Evolutionary conservation across 2,113 vertebrate genomes (phyloP).

Genomic region (Xiphorhynchus elegans): DNA sequence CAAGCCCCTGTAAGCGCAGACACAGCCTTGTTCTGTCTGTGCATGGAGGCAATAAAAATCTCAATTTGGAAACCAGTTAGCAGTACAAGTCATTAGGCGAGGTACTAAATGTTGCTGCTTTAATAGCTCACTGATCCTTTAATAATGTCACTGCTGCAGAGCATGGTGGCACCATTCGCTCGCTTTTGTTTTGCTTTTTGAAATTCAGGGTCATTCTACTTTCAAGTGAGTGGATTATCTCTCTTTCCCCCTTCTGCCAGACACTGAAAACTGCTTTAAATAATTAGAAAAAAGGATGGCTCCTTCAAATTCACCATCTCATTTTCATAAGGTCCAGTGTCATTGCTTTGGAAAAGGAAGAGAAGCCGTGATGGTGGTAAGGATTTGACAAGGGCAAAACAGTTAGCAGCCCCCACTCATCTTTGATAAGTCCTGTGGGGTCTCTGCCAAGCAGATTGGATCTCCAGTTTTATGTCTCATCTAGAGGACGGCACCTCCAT

Average conservation of each 20-base stretch:
- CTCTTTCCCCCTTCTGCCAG: constrained; percentile 30
- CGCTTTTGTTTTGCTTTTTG: constrained; percentile 67
- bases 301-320: constrained; percentile 56
- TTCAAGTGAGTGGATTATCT: constrained; percentile 54
- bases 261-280: constrained; percentile 54
- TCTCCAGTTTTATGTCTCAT: constrained; percentile 69
- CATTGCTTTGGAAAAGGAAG: constrained; percentile 45
- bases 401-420: constrained; percentile 64
- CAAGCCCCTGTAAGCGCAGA: constrained; percentile 21
- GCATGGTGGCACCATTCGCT: constrained; percentile 55
- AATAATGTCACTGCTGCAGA: constrained; percentile 68
- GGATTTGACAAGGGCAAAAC: constrained; percentile 72
- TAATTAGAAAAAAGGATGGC: constrained; percentile 61
- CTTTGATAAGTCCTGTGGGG: constrained; percentile 73
- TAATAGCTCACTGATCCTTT: constrained; percentile 75
- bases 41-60: constrained; percentile 62
- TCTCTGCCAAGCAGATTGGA: constrained; percentile 67
- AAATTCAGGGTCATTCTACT: constrained; percentile 68
- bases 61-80: constrained; percentile 71
- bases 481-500: constrained; percentile 65
- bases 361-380: background rate
- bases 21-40: constrained; percentile 36
- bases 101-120: constrained; percentile 70
- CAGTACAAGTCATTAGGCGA: constrained; percentile 65
- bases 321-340: constrained; percentile 56